Base-by-base conservation (phyloP, 2,888 invertebrate genomes). In the Arrhopalites spinosus region DNA sequence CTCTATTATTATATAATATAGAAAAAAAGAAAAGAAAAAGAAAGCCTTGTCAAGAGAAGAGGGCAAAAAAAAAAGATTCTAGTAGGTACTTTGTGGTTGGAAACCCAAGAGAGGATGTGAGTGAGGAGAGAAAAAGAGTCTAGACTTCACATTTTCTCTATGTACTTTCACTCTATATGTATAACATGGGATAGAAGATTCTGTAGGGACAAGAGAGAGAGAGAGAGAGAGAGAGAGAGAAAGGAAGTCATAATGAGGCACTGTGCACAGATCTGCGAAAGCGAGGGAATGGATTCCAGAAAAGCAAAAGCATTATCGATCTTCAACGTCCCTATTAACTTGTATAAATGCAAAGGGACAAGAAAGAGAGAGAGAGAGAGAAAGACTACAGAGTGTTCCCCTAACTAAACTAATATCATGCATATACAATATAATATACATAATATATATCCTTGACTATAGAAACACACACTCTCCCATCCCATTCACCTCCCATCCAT, bases 221-320 rank as follows among this genome's bases (percentile, higher is more conserved):
- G 64, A 74, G 59, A n/a, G n/a, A n/a, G 36, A 36, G 36, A 36
- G 11, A 36, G 36, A 36, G 36, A 36, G 11, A 75, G 73, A 64
- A 56, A 74, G 59, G 78, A 68, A 75, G 74, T 77, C 77, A 77
- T 77, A 75, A 77, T 77, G 77, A 75, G 77, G 72, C 5, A 11
- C 36, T 36, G 5, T 36, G 36, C 11, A 11, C 36, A 36, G 36
- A n/a, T n/a, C n/a, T n/a, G n/a, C n/a, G 47, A 47, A 7, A n/a
- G n/a, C 13, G 47, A 47, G 2, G 53, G 23, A 53, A 23, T 20
- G n/a, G 68, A 75, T 53, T 64, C 53, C 71, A 74, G 73, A 76
- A 76, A 76, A 76, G 73, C 73, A 36, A 7, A n/a, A n/a, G n/a
- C 11, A 73, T 73, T 78, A 78, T 78, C 78, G 78, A 78, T 78